Percentiles rank a stretch among this genome's conserved stretches.
Conservation (phyloP, 2,113 vertebrate genomes). For the Dunckerocampus dactyliophorus region DNA sequence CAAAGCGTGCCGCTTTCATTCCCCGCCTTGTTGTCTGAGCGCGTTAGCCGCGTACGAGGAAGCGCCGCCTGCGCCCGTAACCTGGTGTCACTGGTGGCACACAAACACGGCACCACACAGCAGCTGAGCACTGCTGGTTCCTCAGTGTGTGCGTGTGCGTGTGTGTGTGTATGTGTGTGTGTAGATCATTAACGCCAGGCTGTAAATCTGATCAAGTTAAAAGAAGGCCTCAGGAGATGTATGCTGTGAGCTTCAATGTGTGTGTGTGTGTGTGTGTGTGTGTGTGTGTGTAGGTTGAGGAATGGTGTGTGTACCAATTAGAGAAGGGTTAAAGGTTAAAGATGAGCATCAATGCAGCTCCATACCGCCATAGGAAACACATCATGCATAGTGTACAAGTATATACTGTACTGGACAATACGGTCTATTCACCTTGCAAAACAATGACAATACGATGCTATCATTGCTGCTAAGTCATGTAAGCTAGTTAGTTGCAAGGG, state of each 20-base stretch:
- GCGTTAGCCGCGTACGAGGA: conserved; percentile 47
- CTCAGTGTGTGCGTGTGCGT: conserved; percentile 8
- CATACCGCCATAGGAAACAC: background rate
- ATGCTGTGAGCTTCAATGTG: conserved; percentile 9
- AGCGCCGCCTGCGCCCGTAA: conserved; percentile 12
- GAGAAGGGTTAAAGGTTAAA: conserved; percentile 20
- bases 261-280: conserved; percentile 7
- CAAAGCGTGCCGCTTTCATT: conserved; percentile 49
- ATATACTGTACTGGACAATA: background rate
- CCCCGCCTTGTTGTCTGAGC: conserved; percentile 56
- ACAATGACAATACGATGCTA: too few relatives aligned
- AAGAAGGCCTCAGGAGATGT: conserved; percentile 25
- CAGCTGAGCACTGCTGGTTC: conserved; percentile 43
- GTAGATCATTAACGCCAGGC: conserved; percentile 51
- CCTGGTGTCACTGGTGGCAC: conserved; percentile 31
- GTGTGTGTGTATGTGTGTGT: background rate
- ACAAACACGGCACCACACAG: conserved; percentile 28
- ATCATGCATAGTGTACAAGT: too few relatives aligned
- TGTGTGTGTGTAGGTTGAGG: background rate
- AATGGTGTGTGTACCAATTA: conserved; percentile 9
- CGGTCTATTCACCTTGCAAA: too few relatives aligned
- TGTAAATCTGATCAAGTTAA: conserved; percentile 51
- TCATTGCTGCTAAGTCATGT: background rate
- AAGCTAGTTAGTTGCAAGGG: background rate
- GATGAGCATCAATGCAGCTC: conserved; percentile 2